phyloP scores from a whole-genome alignment of 2,797 vertebrate genomes.

The Pangasius mekongensis region DNA sequence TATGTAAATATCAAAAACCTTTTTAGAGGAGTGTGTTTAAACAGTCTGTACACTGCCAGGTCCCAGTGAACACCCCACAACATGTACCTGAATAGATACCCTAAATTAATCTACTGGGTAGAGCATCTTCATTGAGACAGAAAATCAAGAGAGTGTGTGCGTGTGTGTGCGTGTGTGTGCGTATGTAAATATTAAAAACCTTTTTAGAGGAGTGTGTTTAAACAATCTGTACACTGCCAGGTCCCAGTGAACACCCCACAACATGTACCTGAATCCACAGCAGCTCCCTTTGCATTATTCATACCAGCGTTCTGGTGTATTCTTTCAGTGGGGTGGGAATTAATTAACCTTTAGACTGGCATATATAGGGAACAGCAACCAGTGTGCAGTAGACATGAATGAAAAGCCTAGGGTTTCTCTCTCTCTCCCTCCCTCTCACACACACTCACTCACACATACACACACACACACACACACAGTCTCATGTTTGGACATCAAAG shows the following conservation, averaged over 20 bases:
- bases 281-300: constrained; percentile 45
- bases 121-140: not conserved
- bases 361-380: constrained; percentile 62
- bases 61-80: constrained; percentile 9
- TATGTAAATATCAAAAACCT: constrained; percentile 2
- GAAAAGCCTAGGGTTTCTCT: constrained; percentile 70
- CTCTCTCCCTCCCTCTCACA: not conserved
- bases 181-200: not conserved
- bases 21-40: not conserved
- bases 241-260: constrained; percentile 7
- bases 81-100: constrained; percentile 30
- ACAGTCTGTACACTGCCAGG: constrained; percentile 17
- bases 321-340: constrained; percentile 58
- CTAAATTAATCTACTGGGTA: not conserved
- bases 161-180: not conserved
- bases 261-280: constrained; percentile 45
- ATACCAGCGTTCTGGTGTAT: constrained; percentile 51
- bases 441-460: not conserved
- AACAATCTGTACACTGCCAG: constrained; percentile 19
- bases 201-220: not conserved
- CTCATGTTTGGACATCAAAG: constrained; percentile 23
- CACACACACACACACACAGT: not conserved
- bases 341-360: constrained; percentile 76
- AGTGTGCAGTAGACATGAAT: constrained; percentile 62
- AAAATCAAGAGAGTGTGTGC: not conserved